Percentiles rank a stretch among this genome's conserved stretches.
phyloP scores from a whole-genome alignment of 2,888 invertebrate genomes.

The Andricus quercusramuli region DNA sequence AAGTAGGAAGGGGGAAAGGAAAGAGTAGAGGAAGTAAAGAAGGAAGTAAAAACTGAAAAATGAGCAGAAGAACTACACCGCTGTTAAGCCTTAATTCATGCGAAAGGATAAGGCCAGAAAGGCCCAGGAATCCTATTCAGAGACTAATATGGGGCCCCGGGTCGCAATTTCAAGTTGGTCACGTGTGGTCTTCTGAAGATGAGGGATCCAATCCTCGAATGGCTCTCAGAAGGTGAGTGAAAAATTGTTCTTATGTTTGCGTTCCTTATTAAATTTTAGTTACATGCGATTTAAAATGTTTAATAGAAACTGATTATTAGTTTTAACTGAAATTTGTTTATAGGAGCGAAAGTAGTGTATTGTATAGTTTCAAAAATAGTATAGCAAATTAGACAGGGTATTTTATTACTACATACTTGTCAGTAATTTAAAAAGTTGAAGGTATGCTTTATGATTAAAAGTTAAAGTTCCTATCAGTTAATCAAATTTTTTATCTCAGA shows the following conservation, averaged over 20 bases:
- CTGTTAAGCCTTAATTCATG: slow-evolving; percentile 69
- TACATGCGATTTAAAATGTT: not conserved
- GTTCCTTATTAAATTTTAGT: too few relatives aligned
- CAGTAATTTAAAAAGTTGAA: not conserved
- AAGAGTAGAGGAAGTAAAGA: slow-evolving; percentile 32
- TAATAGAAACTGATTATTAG: not conserved
- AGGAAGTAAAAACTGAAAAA: slow-evolving; percentile 51
- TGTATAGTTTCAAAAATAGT: not conserved
- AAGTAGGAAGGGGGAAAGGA: slow-evolving; percentile 27
- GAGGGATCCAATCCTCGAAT: slow-evolving; percentile 73
- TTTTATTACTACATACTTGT: not conserved
- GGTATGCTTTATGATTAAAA: not conserved
- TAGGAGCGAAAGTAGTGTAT: not conserved
- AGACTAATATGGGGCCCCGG: slow-evolving; percentile 72
- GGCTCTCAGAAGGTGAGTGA: slow-evolving; percentile 70
- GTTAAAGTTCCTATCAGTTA: not conserved
- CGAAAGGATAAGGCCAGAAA: slow-evolving; percentile 73
- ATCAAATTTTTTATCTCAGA: not conserved
- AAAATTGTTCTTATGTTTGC: not conserved
- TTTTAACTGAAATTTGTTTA: not conserved
- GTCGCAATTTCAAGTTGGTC: slow-evolving; percentile 67
- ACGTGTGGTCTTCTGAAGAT: slow-evolving; percentile 61
- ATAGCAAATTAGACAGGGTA: not conserved
- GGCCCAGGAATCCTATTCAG: slow-evolving; percentile 73
- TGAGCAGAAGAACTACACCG: slow-evolving; percentile 64